Base-by-base conservation (phyloP, 2,888 invertebrate species). In the Ferdinandea cuprea region DNA sequence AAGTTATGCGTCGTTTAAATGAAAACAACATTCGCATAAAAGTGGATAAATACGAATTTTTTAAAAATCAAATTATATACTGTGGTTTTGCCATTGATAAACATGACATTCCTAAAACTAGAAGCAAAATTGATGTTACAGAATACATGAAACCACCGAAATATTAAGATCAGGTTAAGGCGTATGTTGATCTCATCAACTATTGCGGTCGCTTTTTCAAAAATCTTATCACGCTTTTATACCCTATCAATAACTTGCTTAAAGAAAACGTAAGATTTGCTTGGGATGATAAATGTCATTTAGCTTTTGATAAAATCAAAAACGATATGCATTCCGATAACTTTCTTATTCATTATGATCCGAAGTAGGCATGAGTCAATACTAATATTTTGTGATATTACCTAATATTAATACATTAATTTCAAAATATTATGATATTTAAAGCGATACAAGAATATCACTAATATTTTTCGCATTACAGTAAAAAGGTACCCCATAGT, bases 201-300 rank as follows among this genome's bases (percentile, higher is more conserved):
- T 89, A 87, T 84, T 88, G 89, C 61, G 86, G 85, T 9, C 78
- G 86, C 89, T 37, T 28, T 89, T 88, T 74, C 68, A 63, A 86
- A 76, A 83, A 88, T 61, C 58, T 86, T 35, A 85, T 87, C n/a
- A 61, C 85, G 5, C 46, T 86, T 21, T 8, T 88, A 13, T 78
- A 83, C 46, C 87, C 87, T 4, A 59, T 88, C 17, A 81, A 87
- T 37, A 85, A 87, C 40, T 73, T 88, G 40, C 50, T 87, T 11
- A 66, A 77, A 19, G 61, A 86, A n/a, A 35, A 71, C 0, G 63
- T 66, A 7, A 44, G 73, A 40, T 88, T 86, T 56, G 46, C 21
- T 1, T 88, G 88, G 88, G 46, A 61, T 21, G 19, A 32, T 6
- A 46, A 76, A 9, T 86, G n/a, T 37, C 63, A 85, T 50, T 19